phyloP scores from a whole-genome alignment of 2,113 vertebrate species.

The Gallinago jamesoni region DNA sequence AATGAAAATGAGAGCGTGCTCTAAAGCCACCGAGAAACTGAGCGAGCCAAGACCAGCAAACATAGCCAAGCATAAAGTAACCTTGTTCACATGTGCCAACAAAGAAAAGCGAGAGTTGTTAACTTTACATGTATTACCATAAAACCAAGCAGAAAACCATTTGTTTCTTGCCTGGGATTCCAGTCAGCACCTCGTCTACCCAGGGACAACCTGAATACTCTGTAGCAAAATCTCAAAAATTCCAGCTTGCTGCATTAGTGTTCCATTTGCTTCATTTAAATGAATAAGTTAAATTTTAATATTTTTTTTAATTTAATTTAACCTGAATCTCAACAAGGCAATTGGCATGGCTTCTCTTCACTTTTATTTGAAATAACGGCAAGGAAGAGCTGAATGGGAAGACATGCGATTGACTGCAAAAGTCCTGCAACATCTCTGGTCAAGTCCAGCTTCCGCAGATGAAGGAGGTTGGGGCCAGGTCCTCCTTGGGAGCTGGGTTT shows the following conservation, averaged over 20 bases:
- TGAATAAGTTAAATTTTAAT: not conserved
- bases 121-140: not conserved
- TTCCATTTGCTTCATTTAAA: not conserved
- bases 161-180: not conserved
- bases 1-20: not conserved
- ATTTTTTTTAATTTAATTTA: not conserved
- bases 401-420: not conserved
- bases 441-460: not conserved
- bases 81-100: not conserved
- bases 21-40: not conserved
- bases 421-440: not conserved
- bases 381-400: not conserved
- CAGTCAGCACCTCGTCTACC: not conserved
- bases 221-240: not conserved
- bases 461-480: not conserved
- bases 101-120: not conserved
- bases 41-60: not conserved
- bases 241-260: not conserved
- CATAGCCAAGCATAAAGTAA: not conserved
- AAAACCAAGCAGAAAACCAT: not conserved
- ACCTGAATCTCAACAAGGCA: not conserved
- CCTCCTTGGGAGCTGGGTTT: not conserved
- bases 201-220: not conserved
- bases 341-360: not conserved
- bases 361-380: not conserved